phyloP scores from a whole-genome alignment of 1,140 invertebrate genomes.

The Heliconius congener region DNA sequence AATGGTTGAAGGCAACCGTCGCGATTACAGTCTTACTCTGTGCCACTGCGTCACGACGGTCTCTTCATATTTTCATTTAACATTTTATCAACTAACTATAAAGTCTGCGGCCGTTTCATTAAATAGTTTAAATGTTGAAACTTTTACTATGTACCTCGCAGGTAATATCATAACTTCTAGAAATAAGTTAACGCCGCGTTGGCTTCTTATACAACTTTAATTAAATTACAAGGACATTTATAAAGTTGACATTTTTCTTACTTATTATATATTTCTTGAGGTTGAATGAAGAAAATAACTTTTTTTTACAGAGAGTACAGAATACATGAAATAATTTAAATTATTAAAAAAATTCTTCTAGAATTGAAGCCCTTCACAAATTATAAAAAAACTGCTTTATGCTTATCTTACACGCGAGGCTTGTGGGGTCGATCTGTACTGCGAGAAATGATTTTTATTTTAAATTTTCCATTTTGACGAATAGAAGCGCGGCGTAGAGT shows the following conservation, averaged over 20 bases:
- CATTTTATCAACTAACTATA: constrained; percentile 20
- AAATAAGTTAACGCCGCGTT: constrained; percentile 26
- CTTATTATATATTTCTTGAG: too few species aligned
- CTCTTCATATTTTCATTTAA: constrained; percentile 7
- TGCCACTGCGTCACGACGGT: too few species aligned
- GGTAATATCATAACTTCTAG: constrained; percentile 37
- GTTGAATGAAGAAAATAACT: too few species aligned
- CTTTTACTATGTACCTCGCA: constrained; percentile 35
- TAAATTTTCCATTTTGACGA: not conserved
- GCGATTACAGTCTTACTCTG: too few species aligned
- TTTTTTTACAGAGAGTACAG: too few species aligned
- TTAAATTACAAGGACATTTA: constrained; percentile 28
- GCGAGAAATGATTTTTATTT: not conserved
- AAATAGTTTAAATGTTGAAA: constrained; percentile 42
- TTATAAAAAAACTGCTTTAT: too few species aligned
- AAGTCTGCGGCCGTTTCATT: constrained; percentile 40
- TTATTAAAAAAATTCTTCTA: too few species aligned
- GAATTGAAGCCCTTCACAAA: too few species aligned
- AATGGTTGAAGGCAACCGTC: too few species aligned
- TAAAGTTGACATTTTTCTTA: not conserved
- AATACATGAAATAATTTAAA: too few species aligned
- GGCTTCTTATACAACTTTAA: constrained; percentile 29
- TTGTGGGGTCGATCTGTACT: too few species aligned
- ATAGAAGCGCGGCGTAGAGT: not conserved
- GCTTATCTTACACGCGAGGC: too few species aligned